Percentiles rank a stretch among this genome's conserved stretches.
Evolutionary conservation across 2,113 vertebrate genomes (phyloP).

Genomic region (Megaleporinus macrocephalus): DNA sequence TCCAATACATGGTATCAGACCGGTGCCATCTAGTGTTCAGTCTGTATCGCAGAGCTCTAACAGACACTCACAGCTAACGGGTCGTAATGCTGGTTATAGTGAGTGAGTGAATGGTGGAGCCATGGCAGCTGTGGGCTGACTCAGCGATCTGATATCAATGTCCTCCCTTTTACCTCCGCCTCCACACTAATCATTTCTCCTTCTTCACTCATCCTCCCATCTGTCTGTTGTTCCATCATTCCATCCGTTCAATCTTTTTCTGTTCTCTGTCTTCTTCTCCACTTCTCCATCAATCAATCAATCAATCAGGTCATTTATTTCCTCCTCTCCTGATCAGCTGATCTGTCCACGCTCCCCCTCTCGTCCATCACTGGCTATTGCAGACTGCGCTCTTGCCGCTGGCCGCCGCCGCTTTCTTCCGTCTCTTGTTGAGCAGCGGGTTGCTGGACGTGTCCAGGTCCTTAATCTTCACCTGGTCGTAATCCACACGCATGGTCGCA

Average conservation of each 20-base stretch:
- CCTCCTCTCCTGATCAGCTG: not conserved
- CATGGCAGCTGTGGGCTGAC: not conserved
- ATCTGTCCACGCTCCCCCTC: not conserved
- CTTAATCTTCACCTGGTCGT: conserved; percentile 97
- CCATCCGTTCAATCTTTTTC: not conserved
- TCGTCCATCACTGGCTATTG: conserved; percentile 80
- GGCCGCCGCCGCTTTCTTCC: conserved; percentile 84
- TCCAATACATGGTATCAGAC: too few species aligned
- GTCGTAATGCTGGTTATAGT: not conserved
- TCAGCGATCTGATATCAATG: not conserved
- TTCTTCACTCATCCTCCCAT: not conserved
- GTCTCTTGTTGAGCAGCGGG: conserved; percentile 92
- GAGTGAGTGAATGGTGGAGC: not conserved
- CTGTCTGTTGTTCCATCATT: not conserved
- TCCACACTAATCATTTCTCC: not conserved
- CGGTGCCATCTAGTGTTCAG: not conserved
- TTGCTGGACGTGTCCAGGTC: conserved; percentile 96
- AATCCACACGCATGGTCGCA: conserved; percentile 97
- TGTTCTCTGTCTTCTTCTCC: not conserved
- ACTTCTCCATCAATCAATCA: not conserved
- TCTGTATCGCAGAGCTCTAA: not conserved
- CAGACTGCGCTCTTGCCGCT: conserved; percentile 76
- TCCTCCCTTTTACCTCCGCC: not conserved
- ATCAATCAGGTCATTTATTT: not conserved
- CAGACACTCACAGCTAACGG: not conserved